Evolutionary conservation across 2,888 invertebrate genomes (phyloP).

Genomic region (Diachrysia chrysitis): DNA sequence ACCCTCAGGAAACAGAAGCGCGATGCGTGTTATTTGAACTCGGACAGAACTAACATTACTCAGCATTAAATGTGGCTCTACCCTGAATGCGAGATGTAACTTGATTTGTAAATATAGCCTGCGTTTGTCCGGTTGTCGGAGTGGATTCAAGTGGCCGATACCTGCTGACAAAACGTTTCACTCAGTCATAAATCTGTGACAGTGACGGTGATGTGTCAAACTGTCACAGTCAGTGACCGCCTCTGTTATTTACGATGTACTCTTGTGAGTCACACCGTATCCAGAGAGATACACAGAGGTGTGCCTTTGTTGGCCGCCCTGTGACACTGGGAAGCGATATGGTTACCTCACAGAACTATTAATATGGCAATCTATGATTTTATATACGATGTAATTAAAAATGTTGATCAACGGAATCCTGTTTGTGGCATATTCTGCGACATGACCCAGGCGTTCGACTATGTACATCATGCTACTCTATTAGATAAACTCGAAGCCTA

Average conservation of each 20-base stretch:
- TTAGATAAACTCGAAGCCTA: too few relatives aligned
- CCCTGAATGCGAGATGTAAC: slow-evolving; percentile 1
- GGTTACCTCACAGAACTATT: not conserved
- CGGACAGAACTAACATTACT: slow-evolving; percentile 10
- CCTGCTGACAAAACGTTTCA: not conserved
- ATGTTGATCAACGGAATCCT: too few relatives aligned
- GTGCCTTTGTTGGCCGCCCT: not conserved
- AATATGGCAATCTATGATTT: too few relatives aligned
- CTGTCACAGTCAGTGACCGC: not conserved
- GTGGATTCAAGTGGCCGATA: not conserved
- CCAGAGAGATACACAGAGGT: too few relatives aligned
- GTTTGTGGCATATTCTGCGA: too few relatives aligned
- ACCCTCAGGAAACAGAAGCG: not conserved
- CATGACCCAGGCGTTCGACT: too few relatives aligned
- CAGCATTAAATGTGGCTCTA: slow-evolving; percentile 10
- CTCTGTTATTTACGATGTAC: not conserved
- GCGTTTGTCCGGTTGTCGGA: not conserved
- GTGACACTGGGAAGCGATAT: not conserved
- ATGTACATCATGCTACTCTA: too few relatives aligned
- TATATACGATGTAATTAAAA: too few relatives aligned
- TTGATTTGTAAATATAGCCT: slow-evolving; percentile 7
- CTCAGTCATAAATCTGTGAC: not conserved
- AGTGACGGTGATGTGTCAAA: not conserved
- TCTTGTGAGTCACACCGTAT: too few relatives aligned
- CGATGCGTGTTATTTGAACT: slow-evolving; percentile 20